These are phyloP conservation scores for Aegithalos caudatus DNA, from an alignment of 2,113 vertebrate species.

Conservation along the genomic window DNA sequence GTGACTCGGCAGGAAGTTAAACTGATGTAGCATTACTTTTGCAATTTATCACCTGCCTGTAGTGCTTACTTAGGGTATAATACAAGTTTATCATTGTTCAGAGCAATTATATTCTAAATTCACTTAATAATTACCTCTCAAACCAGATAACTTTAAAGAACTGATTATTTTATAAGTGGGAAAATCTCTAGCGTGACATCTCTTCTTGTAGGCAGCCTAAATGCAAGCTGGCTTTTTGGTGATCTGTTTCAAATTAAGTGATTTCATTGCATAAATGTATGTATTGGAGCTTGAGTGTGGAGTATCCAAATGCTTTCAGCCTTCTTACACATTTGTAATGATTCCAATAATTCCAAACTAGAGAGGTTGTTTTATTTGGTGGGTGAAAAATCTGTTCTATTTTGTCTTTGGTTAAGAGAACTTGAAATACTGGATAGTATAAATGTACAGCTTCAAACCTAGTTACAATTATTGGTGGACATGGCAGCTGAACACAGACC, in stretches of 20 bases:
- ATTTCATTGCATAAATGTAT: neutral
- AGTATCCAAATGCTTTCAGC: neutral
- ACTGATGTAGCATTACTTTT: constrained; percentile 44
- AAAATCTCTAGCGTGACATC: neutral
- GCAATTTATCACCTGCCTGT: constrained; percentile 69
- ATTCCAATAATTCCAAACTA: neutral
- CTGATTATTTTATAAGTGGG: neutral
- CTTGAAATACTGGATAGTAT: neutral
- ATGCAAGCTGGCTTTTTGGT: neutral
- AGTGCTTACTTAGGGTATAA: constrained; percentile 53
- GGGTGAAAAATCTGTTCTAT: neutral
- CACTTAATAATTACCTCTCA: constrained; percentile 19
- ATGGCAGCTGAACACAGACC: neutral
- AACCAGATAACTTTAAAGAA: neutral
- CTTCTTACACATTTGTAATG: neutral
- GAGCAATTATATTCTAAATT: constrained; percentile 42
- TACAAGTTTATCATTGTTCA: constrained; percentile 55
- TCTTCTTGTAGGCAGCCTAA: neutral
- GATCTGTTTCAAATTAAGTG: neutral
- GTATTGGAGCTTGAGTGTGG: neutral
- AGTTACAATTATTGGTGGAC: neutral
- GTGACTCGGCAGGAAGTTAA: constrained; percentile 63
- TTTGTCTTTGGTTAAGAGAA: neutral
- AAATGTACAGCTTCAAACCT: neutral
- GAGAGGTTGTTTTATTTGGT: neutral